Evolutionary conservation across 2,797 vertebrate species (phyloP).

Genomic region (Gymnoscopelus braueri): DNA sequence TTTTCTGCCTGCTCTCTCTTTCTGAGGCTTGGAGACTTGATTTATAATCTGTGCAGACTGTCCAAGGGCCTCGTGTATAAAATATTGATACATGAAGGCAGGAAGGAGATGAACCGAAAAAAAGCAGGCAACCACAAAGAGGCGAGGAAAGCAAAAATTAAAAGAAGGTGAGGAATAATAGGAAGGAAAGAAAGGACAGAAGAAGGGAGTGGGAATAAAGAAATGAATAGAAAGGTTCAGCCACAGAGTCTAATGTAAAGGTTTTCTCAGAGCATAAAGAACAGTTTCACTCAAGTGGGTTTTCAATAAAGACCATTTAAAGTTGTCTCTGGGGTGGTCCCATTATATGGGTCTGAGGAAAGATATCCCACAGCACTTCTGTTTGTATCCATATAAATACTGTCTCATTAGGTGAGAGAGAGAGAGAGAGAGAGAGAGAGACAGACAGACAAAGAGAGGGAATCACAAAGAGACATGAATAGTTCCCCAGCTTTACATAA

Average conservation of each 20-base stretch:
- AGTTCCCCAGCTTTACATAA: constrained; percentile 14
- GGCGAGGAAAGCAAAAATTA: no score
- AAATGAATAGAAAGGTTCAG: neutral
- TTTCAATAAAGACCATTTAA: constrained; percentile 52
- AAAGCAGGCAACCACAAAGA: no score
- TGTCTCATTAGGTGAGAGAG: constrained; percentile 27
- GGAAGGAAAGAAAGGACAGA: neutral
- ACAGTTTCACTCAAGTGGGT: constrained; percentile 18
- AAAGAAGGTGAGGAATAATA: neutral
- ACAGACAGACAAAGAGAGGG: constrained; percentile 21
- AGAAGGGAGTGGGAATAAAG: neutral
- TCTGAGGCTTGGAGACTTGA: neutral
- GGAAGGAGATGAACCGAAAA: neutral
- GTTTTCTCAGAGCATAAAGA: no score
- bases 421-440: constrained; percentile 3
- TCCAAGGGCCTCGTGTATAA: neutral
- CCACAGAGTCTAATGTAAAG: no score
- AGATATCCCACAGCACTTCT: constrained; percentile 6
- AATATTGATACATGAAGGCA: constrained; percentile 4
- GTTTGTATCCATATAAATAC: constrained; percentile 46
- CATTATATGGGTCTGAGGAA: constrained; percentile 58
- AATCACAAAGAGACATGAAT: constrained; percentile 14
- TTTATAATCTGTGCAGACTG: no score
- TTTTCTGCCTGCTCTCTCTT: neutral
- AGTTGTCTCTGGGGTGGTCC: constrained; percentile 70